A percentile compares a stretch with the other conserved stretches of the same genome.
These are phyloP conservation scores for Ceyx cyanopectus DNA, from an alignment of 2,113 vertebrate species.

Conservation along the genomic window DNA sequence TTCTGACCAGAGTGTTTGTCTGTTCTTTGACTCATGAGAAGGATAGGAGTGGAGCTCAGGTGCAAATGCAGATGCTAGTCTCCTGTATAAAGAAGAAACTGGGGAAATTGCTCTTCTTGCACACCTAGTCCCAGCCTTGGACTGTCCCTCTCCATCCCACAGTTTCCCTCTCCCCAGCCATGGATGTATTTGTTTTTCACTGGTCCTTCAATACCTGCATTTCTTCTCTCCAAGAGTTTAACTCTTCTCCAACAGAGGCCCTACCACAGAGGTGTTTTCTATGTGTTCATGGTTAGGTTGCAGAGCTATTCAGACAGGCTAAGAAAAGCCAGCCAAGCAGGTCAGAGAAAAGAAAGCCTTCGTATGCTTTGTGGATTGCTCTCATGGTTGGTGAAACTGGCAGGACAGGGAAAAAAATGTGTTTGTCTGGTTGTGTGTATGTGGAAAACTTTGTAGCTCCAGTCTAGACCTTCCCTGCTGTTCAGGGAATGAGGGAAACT, in stretches of 20 bases:
- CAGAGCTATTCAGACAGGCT: background rate
- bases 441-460: constrained; percentile 54
- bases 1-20: background rate
- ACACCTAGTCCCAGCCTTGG: background rate
- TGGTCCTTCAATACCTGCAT: background rate
- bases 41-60: background rate
- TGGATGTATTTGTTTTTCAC: background rate
- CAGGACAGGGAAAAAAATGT: background rate
- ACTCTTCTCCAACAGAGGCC: background rate
- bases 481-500: constrained; percentile 58
- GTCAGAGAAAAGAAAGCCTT: constrained; percentile 24
- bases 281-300: background rate
- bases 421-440: constrained; percentile 9
- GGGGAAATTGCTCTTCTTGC: background rate
- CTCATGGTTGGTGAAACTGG: constrained; percentile 45
- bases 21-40: background rate
- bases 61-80: background rate
- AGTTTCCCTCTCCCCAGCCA: background rate
- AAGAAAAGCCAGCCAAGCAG: constrained; percentile 42
- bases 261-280: background rate
- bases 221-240: background rate
- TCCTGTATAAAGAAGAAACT: background rate
- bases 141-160: background rate
- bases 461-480: constrained; percentile 76
- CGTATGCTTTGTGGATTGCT: constrained; percentile 23